Conservation (phyloP, 2,113 vertebrate genomes). For the Myotis brandtii region DNA sequence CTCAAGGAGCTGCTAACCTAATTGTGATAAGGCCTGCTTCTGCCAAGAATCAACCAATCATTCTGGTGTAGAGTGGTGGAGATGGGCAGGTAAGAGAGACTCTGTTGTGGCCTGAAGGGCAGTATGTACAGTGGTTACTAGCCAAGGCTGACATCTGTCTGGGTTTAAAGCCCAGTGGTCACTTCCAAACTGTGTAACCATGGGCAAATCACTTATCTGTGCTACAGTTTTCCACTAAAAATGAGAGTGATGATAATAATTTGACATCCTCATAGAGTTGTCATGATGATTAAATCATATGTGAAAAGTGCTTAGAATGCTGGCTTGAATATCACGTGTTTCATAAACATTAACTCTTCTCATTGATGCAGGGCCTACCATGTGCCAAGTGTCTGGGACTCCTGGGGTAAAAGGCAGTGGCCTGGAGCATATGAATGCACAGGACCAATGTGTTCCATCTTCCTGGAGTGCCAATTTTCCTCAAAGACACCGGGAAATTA, state of each 20-base stretch:
- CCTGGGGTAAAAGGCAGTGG: background rate
- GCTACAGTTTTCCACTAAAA: conserved; percentile 17
- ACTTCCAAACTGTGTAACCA: background rate
- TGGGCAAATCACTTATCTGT: background rate
- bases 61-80: background rate
- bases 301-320: background rate
- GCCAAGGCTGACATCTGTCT: background rate
- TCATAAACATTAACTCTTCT: background rate
- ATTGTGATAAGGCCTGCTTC: background rate
- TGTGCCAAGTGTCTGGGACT: background rate
- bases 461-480: background rate
- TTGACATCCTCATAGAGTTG: background rate
- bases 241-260: background rate
- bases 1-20: background rate
- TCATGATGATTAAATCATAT: background rate
- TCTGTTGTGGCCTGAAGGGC: background rate
- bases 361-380: background rate
- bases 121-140: background rate
- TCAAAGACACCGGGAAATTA: conserved; percentile 40
- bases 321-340: background rate
- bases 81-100: background rate
- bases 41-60: background rate
- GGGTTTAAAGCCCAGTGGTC: background rate
- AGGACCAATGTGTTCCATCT: background rate
- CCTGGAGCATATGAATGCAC: background rate